Evolutionary conservation across 2,113 vertebrate genomes (phyloP), one percentile per base, ranked within the genome.

Genomic region (Crotophaga sulcirostris): DNA sequence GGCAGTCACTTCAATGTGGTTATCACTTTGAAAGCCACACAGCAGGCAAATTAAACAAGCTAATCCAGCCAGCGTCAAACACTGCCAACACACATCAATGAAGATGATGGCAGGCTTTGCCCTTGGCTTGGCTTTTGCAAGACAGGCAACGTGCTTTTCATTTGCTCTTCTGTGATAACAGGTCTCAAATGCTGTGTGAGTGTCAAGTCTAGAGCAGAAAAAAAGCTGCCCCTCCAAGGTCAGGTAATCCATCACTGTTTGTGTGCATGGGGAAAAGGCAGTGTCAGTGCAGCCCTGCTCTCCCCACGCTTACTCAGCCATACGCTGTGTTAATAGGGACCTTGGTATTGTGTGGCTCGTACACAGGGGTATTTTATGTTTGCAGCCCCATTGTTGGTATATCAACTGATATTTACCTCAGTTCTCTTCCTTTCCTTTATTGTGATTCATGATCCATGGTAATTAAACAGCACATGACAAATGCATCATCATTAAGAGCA

Each of bases 391-490:
- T 23, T 67, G 84, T 26, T 83, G 67, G 56, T 70, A 7, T 56
- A 88, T 67, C 67, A 94, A 56, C 52, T 58, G 76, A 55, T 60
- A 78, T 49, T 84, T 84, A 64, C 44, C 17, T 93, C 11, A 0
- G n/a, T 56, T 92, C 31, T 80, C 82, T 77, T 51, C 45, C 64
- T 81, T 44, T 68, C 70, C 38, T 80, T 91, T 78, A 90, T 36
- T 86, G 74, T 73, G 79, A 95, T 90, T 94, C 82, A 92, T 31
- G 34, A 47, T 79, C 64, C 25, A 16, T 60, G 51, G 56, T 95
- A 90, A 93, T 90, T 93, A 91, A 94, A 70, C 47, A 70, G 87
- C 72, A 91, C 38, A 70, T 86, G 93, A 88, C 55, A 86, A 96
- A 94, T 78, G 55, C 56, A 47, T 26, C 0, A 0, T 74, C 78